Conservation (phyloP, 2,113 vertebrate genomes). For the Phylloscopus trochiloides region DNA sequence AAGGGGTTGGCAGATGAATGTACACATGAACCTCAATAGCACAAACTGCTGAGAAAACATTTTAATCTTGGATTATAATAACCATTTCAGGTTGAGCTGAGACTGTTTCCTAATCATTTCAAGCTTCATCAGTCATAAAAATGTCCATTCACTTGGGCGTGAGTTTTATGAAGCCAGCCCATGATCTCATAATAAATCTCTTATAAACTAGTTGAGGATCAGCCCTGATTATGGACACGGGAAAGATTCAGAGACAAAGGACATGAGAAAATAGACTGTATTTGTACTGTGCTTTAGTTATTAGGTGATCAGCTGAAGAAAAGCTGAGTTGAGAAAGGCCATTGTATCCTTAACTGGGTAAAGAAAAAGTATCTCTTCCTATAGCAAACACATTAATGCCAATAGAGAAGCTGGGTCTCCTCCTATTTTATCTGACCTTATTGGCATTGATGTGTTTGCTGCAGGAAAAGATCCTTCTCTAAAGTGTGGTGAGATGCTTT, state of each 20-base stretch:
- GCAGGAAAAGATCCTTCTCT: background rate
- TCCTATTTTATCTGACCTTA: background rate
- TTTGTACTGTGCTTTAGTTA: background rate
- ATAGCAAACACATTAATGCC: background rate
- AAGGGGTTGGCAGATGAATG: background rate
- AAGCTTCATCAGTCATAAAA: background rate
- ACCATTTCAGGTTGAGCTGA: background rate
- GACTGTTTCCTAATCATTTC: background rate
- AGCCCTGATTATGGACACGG: background rate
- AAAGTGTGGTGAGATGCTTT: background rate
- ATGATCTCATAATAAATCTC: background rate
- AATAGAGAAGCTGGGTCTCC: background rate
- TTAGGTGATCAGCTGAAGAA: background rate
- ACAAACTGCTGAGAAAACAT: background rate
- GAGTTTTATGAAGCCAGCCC: background rate
- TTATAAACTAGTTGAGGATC: background rate
- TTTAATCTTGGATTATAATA: background rate
- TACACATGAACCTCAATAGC: background rate
- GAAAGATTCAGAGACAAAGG: background rate
- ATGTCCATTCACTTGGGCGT: background rate
- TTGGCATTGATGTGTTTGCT: background rate
- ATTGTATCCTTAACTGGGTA: background rate
- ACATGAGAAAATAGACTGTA: background rate
- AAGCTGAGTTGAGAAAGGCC: background rate
- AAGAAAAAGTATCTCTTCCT: background rate